These are phyloP conservation scores for Lacanobia oleracea DNA, from an alignment of 2,888 invertebrate genomes.

Conservation along the genomic window DNA sequence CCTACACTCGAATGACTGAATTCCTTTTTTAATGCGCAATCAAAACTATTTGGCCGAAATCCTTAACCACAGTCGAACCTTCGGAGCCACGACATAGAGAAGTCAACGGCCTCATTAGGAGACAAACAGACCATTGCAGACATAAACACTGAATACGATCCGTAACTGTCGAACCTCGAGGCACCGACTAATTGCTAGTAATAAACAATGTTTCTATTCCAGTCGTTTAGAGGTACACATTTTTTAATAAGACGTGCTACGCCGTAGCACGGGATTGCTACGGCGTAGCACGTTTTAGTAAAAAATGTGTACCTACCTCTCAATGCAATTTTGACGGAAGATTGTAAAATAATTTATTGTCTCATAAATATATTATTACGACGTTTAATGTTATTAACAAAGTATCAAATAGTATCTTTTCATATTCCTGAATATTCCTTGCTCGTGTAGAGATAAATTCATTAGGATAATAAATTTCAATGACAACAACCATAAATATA, in stretches of 20 bases:
- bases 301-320: too few relatives aligned
- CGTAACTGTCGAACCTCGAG: slow-evolving; percentile 28
- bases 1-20: background rate
- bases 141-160: slow-evolving; percentile 34
- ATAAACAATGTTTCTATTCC: slow-evolving; percentile 11
- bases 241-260: slow-evolving; percentile 5
- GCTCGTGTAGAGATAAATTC: background rate
- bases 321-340: too few relatives aligned
- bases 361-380: background rate
- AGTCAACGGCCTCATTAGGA: slow-evolving; percentile 57
- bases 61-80: slow-evolving; percentile 9
- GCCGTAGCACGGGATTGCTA: slow-evolving; percentile 41
- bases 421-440: background rate
- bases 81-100: slow-evolving; percentile 29
- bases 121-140: slow-evolving; percentile 35
- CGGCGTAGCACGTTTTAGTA: slow-evolving; percentile 51
- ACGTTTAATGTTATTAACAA: background rate
- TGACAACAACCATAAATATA: slow-evolving; percentile 7
- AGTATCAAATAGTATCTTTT: background rate
- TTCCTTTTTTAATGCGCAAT: slow-evolving; percentile 41
- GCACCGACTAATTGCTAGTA: slow-evolving; percentile 29
- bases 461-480: slow-evolving; percentile 16
- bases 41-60: slow-evolving; percentile 38
- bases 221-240: slow-evolving; percentile 10
- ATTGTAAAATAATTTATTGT: background rate